Conservation (phyloP, 1,140 invertebrate genomes). For the Limonius californicus region DNA sequence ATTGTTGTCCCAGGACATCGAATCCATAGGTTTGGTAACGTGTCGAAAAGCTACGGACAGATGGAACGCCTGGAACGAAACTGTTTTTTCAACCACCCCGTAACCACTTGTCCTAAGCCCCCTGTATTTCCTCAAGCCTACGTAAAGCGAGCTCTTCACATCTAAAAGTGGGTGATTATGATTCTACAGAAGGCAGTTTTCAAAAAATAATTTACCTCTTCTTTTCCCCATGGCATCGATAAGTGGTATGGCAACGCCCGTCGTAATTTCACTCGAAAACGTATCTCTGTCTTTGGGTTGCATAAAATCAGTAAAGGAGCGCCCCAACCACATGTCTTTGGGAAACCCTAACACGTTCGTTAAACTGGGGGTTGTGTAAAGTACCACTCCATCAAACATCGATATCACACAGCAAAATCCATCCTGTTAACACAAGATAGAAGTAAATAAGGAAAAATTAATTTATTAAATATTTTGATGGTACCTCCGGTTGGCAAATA, state of each 20-base stretch:
- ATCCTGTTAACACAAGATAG: constrained; percentile 49
- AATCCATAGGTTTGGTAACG: constrained; percentile 47
- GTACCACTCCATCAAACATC: constrained; percentile 74
- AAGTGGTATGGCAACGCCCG: constrained; percentile 50
- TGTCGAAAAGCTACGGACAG: constrained; percentile 67
- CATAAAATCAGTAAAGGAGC: constrained; percentile 82
- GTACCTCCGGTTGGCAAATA: neutral
- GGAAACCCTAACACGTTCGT: constrained; percentile 71
- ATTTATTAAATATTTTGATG: neutral
- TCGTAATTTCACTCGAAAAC: constrained; percentile 55
- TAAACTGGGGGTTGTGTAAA: constrained; percentile 70
- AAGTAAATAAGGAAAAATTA: neutral
- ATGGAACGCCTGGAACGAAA: constrained; percentile 69
- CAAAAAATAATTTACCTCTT: constrained; percentile 39
- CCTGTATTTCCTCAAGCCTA: constrained; percentile 54
- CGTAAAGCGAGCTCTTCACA: constrained; percentile 47
- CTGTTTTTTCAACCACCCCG: constrained; percentile 56
- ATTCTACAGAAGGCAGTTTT: too few species aligned
- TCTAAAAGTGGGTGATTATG: constrained; percentile 36
- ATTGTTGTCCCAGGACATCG: constrained; percentile 44
- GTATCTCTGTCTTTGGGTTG: constrained; percentile 67
- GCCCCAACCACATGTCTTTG: constrained; percentile 79
- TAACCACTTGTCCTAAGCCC: constrained; percentile 55
- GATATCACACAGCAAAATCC: constrained; percentile 77
- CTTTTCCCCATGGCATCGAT: constrained; percentile 47